Base-by-base conservation (phyloP, 1,140 invertebrate species). In the Apis florea region DNA sequence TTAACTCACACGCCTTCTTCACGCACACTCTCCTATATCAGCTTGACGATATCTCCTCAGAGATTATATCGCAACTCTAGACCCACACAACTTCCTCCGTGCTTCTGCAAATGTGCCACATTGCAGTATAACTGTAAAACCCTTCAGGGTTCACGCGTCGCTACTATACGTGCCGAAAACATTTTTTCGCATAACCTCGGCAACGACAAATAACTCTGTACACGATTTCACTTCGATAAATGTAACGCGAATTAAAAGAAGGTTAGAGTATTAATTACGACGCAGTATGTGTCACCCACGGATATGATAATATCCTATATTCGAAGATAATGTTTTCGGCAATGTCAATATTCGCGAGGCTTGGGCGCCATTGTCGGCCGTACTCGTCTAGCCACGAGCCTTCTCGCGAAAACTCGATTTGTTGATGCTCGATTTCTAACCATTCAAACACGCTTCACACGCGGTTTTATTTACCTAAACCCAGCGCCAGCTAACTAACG, bases 41-140 rank as follows among this genome's bases (percentile, higher is more conserved):
- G 71, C 78, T 68, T 87, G 83, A 83, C 80, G 79, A 85, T 89
- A 89, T 73, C 87, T 88, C 83, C 74, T 74, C 82, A 69, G 68
- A 70, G 85, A 79, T 85, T 79, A 86, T 85, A 86, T 89, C 86
- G 85, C 89, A 79, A 83, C 87, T 90, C 89, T 90, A 90, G 84
- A 83, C 88, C 89, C 88, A 90, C 91, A 89, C 90, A 88, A 91
- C 92, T 91, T 93, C 91, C 90, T 93, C 92, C 90, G 90, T 90
- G 90, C 90, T 92, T 92, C 92, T 91, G 92, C 92, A 93, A 94
- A 94, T 93, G 93, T 94, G 92, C 93, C 93, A 93, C 93, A 93
- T 94, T 94, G 92, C 92, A 93, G 90, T 92, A 93, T 93, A 94
- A 94, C 93, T 94, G 93, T 94, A 94, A 93, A 94, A 93, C 93